phyloP scores from a whole-genome alignment of 2,888 invertebrate genomes.

The Anarsia innoxiella region DNA sequence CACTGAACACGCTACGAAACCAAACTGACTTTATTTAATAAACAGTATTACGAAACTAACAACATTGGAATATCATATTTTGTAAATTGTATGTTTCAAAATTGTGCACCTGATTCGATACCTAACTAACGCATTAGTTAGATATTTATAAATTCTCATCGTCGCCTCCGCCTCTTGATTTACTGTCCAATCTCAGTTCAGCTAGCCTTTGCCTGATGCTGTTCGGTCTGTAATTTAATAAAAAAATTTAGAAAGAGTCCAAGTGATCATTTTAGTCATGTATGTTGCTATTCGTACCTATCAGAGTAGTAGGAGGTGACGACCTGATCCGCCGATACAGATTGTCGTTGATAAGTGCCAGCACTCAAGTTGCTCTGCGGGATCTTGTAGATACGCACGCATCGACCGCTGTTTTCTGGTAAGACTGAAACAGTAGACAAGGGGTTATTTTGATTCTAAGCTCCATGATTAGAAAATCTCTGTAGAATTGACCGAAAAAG shows the following conservation, averaged over 20 bases:
- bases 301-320: constrained; percentile 62
- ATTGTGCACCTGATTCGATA: constrained; percentile 40
- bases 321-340: constrained; percentile 65
- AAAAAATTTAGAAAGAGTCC: too few species aligned
- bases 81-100: constrained; percentile 27
- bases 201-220: constrained; percentile 62
- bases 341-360: constrained; percentile 63
- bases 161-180: constrained; percentile 59
- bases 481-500: too few species aligned
- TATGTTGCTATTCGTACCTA: constrained; percentile 29
- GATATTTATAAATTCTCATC: constrained; percentile 45
- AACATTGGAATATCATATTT: constrained; percentile 24
- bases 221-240: constrained; percentile 58
- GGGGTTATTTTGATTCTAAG: background rate
- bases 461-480: too few species aligned
- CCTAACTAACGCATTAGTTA: constrained; percentile 22
- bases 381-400: constrained; percentile 65
- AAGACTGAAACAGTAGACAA: background rate
- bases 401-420: constrained; percentile 63
- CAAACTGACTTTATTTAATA: constrained; percentile 10
- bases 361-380: constrained; percentile 67
- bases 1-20: constrained; percentile 26
- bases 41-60: constrained; percentile 17
- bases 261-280: too few species aligned
- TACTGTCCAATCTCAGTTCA: constrained; percentile 59